phyloP scores from a whole-genome alignment of 2,797 vertebrate genomes.

The Lophius americanus region DNA sequence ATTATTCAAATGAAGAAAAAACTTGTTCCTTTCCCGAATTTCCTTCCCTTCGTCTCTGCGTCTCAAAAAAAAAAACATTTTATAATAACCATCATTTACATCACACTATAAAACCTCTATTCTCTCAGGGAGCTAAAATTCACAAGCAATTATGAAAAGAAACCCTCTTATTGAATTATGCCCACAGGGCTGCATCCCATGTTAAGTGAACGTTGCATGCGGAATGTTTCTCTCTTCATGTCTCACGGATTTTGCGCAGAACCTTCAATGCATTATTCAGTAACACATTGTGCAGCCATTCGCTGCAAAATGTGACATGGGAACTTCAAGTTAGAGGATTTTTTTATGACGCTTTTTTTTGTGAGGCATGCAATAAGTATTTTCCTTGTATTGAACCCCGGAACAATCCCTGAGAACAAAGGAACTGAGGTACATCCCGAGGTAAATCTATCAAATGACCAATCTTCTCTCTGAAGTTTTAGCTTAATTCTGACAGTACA shows the following conservation, averaged over 20 bases:
- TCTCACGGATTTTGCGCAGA: conserved; percentile 45
- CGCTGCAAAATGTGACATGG: neutral
- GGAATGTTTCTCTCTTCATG: conserved; percentile 33
- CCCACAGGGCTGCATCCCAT: conserved; percentile 4
- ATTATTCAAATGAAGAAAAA: conserved; percentile 61
- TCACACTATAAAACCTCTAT: conserved; percentile 29
- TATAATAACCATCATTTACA: conserved; percentile 5
- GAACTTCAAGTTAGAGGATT: neutral
- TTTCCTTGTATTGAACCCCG: conserved; percentile 19
- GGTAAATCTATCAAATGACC: conserved; percentile 11
- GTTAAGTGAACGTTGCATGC: conserved; percentile 21
- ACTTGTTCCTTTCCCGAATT: conserved; percentile 43
- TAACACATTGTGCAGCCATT: conserved; percentile 3
- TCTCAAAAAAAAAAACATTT: conserved; percentile 48
- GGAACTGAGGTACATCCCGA: conserved; percentile 9
- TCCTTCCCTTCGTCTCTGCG: conserved; percentile 36
- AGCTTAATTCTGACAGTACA: neutral
- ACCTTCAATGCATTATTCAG: conserved; percentile 42
- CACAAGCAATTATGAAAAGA: conserved; percentile 7
- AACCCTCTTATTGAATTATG: conserved; percentile 11
- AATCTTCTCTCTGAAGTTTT: conserved; percentile 22
- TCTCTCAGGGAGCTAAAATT: conserved; percentile 17
- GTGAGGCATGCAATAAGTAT: conserved; percentile 8
- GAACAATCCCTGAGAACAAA: conserved; percentile 17
- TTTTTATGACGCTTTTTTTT: conserved; percentile 2